phyloP scores from a whole-genome alignment of 1,140 invertebrate genomes.

The Neodiprion lecontei region DNA sequence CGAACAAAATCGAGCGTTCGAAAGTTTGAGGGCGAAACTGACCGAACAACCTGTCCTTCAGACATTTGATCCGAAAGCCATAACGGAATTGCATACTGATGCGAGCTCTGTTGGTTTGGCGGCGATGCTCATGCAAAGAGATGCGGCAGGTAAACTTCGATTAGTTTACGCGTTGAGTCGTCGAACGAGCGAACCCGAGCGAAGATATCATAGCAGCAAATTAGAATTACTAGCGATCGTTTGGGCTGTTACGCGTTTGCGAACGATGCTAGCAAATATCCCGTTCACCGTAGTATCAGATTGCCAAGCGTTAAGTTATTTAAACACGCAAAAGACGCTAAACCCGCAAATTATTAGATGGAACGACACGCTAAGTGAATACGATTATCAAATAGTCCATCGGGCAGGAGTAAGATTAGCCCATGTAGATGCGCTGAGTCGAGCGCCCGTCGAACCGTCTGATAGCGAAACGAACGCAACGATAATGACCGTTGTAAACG shows the following conservation, averaged over 20 bases:
- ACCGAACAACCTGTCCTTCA: too few relatives aligned
- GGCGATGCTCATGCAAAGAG: not conserved
- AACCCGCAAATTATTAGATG: constrained; percentile 41
- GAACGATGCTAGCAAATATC: constrained; percentile 53
- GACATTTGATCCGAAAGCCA: too few relatives aligned
- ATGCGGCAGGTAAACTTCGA: constrained; percentile 29
- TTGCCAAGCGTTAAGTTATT: constrained; percentile 36
- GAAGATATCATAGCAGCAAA: constrained; percentile 19
- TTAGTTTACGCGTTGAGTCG: not conserved
- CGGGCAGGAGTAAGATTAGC: constrained; percentile 34
- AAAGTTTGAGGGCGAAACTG: too few relatives aligned
- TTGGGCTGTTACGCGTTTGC: constrained; percentile 51
- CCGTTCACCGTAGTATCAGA: constrained; percentile 40
- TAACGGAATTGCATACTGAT: too few relatives aligned
- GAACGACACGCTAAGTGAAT: constrained; percentile 43
- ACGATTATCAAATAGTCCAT: constrained; percentile 37
- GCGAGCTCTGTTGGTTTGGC: not conserved
- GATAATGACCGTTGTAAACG: constrained; percentile 14
- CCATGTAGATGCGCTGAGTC: constrained; percentile 45
- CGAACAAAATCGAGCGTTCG: too few relatives aligned
- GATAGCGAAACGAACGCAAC: not conserved
- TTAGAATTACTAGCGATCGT: constrained; percentile 25
- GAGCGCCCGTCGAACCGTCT: constrained; percentile 15
- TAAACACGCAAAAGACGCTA: constrained; percentile 35
- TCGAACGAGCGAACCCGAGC: constrained; percentile 10